Evolutionary conservation across 2,113 vertebrate species (phyloP).

Genomic region (Brachionichthys hirsutus): DNA sequence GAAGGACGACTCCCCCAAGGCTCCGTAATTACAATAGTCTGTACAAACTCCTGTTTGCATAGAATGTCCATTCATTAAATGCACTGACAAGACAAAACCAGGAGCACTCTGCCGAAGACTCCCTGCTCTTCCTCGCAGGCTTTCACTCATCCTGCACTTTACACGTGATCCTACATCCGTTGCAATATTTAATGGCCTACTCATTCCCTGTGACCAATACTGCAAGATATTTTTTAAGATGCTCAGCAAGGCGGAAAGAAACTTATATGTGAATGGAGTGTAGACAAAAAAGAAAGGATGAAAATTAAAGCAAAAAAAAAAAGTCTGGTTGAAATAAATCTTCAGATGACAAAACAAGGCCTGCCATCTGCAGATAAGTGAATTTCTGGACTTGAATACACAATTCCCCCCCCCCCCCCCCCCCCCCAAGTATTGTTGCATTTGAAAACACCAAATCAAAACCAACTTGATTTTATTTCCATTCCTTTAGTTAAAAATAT

Average conservation of each 20-base stretch:
- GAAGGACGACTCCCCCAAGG: constrained; percentile 78
- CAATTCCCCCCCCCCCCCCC: no score
- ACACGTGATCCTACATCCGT: constrained; percentile 15
- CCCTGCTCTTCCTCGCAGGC: constrained; percentile 7
- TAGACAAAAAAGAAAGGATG: constrained; percentile 1
- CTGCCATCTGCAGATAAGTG: no score
- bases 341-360: no score
- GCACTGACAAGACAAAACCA: constrained; percentile 56
- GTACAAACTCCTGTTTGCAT: constrained; percentile 75
- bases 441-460: no score
- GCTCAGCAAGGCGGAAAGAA: no score
- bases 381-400: no score
- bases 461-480: no score
- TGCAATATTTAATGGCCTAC: constrained; percentile 16
- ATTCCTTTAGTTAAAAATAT: no score
- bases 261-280: neutral
- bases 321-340: no score
- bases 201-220: constrained; percentile 17
- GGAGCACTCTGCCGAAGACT: constrained; percentile 27
- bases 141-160: constrained; percentile 16
- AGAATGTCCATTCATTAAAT: constrained; percentile 68
- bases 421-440: no score
- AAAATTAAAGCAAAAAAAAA: constrained; percentile 14
- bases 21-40: constrained; percentile 79
- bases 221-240: constrained; percentile 9